These are phyloP conservation scores for Antrozous pallidus DNA, from an alignment of 2,797 vertebrate genomes.

Conservation along the genomic window DNA sequence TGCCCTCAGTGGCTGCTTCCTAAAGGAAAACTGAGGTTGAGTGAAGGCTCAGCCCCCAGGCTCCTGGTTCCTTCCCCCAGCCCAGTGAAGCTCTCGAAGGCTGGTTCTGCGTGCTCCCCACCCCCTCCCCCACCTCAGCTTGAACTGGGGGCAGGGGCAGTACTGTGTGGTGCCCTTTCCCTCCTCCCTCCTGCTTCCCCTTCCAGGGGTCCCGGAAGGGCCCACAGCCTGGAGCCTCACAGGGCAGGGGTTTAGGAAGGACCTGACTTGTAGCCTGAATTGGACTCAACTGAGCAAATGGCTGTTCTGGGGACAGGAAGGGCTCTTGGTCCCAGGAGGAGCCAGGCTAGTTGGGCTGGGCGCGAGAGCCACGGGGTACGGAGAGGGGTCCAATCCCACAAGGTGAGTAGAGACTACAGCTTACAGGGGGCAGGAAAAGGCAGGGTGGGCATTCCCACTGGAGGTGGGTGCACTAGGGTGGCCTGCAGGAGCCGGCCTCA, in stretches of 20 bases:
- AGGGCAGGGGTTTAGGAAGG: not conserved
- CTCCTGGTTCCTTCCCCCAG: not conserved
- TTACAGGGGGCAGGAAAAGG: slow-evolving; percentile 42
- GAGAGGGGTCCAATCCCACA: not conserved
- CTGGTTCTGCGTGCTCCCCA: not conserved
- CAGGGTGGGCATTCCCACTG: not conserved
- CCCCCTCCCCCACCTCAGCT: not conserved
- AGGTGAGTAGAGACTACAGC: not conserved
- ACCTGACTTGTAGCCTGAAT: not conserved
- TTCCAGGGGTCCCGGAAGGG: not conserved
- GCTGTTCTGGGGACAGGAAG: too few species aligned
- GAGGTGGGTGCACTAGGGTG: slow-evolving; percentile 20
- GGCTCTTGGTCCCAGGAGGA: not conserved
- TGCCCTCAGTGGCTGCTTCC: not conserved
- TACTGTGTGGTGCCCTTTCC: not conserved
- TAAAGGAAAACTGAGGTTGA: not conserved
- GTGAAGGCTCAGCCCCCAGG: not conserved
- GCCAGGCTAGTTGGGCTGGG: not conserved
- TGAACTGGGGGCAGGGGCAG: not conserved
- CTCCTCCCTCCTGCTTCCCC: not conserved
- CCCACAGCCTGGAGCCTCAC: not conserved
- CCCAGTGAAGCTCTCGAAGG: not conserved
- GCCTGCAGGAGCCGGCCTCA: slow-evolving; percentile 44
- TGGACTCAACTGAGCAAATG: accelerated
- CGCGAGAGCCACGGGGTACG: not conserved